Evolutionary conservation across 2,888 invertebrate species (phyloP).

Genomic region (Fragum fragum): DNA sequence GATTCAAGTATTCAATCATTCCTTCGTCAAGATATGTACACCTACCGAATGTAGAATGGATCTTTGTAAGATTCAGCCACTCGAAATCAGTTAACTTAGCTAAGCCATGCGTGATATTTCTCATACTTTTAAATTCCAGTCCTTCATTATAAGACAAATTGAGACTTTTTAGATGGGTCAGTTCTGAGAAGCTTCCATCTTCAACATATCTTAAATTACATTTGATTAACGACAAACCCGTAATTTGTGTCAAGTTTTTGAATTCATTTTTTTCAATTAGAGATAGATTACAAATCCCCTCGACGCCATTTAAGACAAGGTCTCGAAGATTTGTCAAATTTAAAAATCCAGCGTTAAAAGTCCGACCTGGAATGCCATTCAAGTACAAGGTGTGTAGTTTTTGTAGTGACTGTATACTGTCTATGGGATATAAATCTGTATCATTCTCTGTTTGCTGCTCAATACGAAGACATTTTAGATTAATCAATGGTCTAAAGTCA

Average conservation of each 20-base stretch:
- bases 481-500: background rate
- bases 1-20: conserved; percentile 10
- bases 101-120: conserved; percentile 1
- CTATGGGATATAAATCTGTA: background rate
- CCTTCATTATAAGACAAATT: conserved; percentile 15
- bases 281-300: background rate
- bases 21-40: background rate
- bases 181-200: conserved; percentile 9
- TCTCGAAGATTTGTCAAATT: background rate
- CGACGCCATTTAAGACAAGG: background rate
- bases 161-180: background rate
- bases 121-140: background rate
- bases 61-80: background rate
- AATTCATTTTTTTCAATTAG: background rate
- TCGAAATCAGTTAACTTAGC: background rate
- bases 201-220: conserved; percentile 4
- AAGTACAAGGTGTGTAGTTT: background rate
- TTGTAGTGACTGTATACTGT: background rate
- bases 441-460: background rate
- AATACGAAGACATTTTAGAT: conserved; percentile 1
- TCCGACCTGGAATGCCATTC: background rate
- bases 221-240: background rate
- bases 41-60: conserved; percentile 6
- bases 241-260: background rate
- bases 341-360: background rate